Evolutionary conservation across 2,113 vertebrate species (phyloP), one percentile per base, ranked within the genome.

Genomic region (Pelecanoides urinatrix): DNA sequence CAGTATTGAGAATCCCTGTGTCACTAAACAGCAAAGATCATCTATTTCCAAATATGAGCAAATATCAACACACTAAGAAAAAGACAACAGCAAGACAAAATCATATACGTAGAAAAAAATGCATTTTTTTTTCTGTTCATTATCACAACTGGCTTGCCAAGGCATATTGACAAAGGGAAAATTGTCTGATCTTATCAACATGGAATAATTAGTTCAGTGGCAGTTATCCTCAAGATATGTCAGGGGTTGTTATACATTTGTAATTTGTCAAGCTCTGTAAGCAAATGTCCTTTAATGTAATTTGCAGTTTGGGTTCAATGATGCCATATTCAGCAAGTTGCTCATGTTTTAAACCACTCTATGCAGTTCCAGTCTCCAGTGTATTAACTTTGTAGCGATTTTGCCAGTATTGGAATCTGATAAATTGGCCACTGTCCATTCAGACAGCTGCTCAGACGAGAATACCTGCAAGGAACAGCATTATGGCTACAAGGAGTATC

Each of bases 341-440:
- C 47, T 77, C 47, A 83, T 75, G 21, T 9, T 93, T 81, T 45
- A 73, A 80, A 55, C 32, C 4, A 1, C 17, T 73, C 42, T 74
- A 6, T 80, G 52, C 40, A 71, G 27, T 89, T 92, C 29, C n/a
- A 58, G 53, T 79, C 71, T 85, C 49, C 52, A 59, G 29, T n/a
- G 49, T 82, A 56, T 56, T 78, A 52, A 50, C 45, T 75, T 77
- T 5, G 2, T 16, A 52, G 53, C 0, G 1, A 67, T 90, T 94
- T 85, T 85, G 44, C 66, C 30, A 62, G 6, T 91, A 45, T 2
- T 75, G 40, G 47, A 68, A 84, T 87, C 9, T 95, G 62, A 15
- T 94, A 42, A 85, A 67, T 93, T 94, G 87, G 92, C 87, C 34
- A 11, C 21, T 53, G 14, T 93, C 93, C 90, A 82, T 82, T 93